A percentile compares a stretch with the other conserved stretches of the same genome.
Evolutionary conservation across 2,113 vertebrate species (phyloP).

Genomic region (Xenotilapia flavipinnis): DNA sequence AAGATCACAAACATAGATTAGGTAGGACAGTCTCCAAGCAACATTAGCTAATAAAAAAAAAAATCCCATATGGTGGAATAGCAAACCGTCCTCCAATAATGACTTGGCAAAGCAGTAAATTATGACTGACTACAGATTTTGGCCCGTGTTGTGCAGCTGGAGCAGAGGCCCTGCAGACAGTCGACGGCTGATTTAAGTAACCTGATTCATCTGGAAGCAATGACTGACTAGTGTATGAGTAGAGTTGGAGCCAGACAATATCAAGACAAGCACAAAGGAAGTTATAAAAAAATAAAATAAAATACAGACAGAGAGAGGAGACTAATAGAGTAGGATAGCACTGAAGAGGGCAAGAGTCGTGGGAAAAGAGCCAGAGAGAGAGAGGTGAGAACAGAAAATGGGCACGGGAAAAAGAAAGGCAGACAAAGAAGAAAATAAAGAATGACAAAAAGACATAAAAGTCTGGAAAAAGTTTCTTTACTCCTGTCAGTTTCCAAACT

Average conservation of each 20-base stretch:
- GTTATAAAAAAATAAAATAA: background rate
- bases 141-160: conserved; percentile 28
- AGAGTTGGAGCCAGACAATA: background rate
- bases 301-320: background rate
- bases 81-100: conserved; percentile 26
- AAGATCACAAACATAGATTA: conserved; percentile 46
- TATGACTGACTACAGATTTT: background rate
- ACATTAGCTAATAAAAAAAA: background rate
- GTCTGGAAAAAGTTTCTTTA: background rate
- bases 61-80: conserved; percentile 1
- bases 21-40: background rate
- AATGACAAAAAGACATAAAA: background rate
- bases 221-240: conserved; percentile 1
- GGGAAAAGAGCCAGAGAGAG: background rate
- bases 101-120: background rate
- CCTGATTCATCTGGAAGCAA: conserved; percentile 8
- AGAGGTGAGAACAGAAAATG: background rate
- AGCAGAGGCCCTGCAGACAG: background rate
- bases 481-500: conserved; percentile 12
- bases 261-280: background rate
- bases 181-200: conserved; percentile 1
- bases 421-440: background rate
- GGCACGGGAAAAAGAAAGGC: background rate
- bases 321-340: background rate
- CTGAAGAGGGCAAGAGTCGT: background rate